A percentile compares a stretch with the other conserved stretches of the same genome.
Evolutionary conservation across 2,797 vertebrate genomes (phyloP).

Genomic region (Sphenopsis melanotis): DNA sequence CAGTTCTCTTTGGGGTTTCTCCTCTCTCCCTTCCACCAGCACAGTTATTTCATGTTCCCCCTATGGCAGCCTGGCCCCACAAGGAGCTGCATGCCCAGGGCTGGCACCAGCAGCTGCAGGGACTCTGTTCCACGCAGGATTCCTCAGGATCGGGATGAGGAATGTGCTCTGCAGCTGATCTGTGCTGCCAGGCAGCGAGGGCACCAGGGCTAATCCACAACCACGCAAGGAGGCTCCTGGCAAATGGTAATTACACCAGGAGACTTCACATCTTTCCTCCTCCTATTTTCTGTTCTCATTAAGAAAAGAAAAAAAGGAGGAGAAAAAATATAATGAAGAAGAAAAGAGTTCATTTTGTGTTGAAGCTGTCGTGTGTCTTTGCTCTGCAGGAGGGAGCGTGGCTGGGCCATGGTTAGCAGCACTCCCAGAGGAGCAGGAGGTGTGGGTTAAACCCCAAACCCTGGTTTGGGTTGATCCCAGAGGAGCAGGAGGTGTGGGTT

Average conservation of each 20-base stretch:
- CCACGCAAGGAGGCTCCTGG: rapidly evolving
- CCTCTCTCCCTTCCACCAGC: background rate
- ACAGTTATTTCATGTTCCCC: rapidly evolving
- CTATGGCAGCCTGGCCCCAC: rapidly evolving
- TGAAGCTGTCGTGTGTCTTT: background rate
- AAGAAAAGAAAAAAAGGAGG: rapidly evolving
- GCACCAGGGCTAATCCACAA: background rate
- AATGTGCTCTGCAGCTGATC: background rate
- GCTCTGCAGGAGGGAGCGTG: background rate
- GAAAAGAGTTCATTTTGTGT: background rate
- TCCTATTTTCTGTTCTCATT: background rate
- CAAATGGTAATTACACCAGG: background rate
- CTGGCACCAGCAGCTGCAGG: rapidly evolving
- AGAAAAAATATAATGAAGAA: background rate
- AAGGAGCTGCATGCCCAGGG: background rate
- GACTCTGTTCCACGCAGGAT: background rate
- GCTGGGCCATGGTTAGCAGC: background rate
- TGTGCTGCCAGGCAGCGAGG: background rate
- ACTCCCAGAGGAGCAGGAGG: background rate
- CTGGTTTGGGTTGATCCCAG: no score
- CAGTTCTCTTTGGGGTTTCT: rapidly evolving
- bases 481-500: no score
- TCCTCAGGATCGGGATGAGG: rapidly evolving
- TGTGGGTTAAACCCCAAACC: no score
- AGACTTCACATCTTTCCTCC: background rate